Evolutionary conservation across 2,888 invertebrate species (phyloP).

Genomic region (Eilema depressum): DNA sequence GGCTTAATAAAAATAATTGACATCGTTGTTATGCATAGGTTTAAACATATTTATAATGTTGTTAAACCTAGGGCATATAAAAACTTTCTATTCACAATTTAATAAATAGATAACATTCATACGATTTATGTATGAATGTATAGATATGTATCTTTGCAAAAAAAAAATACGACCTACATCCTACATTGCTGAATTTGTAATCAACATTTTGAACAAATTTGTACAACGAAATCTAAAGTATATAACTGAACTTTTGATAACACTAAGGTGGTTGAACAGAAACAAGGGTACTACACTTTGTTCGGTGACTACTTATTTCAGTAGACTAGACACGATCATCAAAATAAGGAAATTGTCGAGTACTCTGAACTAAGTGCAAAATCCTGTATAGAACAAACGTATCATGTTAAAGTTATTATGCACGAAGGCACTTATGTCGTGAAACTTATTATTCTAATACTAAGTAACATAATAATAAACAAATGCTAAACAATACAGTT

Average conservation of each 20-base stretch:
- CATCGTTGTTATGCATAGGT: not conserved
- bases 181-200: constrained; percentile 36
- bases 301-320: too few species aligned
- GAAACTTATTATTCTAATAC: not conserved
- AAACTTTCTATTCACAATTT: constrained; percentile 42
- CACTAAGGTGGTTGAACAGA: not conserved
- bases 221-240: constrained; percentile 32
- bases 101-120: not conserved
- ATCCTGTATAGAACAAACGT: too few species aligned
- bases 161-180: constrained; percentile 31
- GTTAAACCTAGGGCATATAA: constrained; percentile 11
- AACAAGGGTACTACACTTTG: too few species aligned
- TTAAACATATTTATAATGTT: not conserved
- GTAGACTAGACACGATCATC: too few species aligned
- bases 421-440: not conserved
- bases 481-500: not conserved
- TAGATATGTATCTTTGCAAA: constrained; percentile 27
- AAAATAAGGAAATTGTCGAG: too few species aligned
- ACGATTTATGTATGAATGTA: not conserved
- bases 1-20: not conserved
- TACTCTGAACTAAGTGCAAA: not conserved
- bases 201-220: constrained; percentile 17
- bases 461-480: not conserved
- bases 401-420: not conserved
- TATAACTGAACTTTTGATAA: constrained; percentile 39